These are phyloP conservation scores for Eublepharis macularius DNA, from an alignment of 2,113 vertebrate genomes.

Conservation along the genomic window DNA sequence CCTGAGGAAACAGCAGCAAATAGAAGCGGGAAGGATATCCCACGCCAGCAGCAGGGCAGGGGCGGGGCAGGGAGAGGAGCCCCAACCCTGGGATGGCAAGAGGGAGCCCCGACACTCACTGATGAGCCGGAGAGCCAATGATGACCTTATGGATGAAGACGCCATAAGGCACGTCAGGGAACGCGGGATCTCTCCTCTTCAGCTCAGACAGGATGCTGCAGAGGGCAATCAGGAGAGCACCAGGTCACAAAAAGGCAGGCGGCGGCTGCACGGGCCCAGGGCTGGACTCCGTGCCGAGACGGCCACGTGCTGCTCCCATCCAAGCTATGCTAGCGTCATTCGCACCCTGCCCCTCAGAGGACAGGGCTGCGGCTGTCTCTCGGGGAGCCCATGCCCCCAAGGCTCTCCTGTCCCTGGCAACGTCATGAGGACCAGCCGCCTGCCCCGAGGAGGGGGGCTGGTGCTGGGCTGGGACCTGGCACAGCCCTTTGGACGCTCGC, in stretches of 20 bases:
- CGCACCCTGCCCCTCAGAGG: too few relatives aligned
- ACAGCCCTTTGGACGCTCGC: too few relatives aligned
- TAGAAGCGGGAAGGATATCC: accelerated
- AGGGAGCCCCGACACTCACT: slow-evolving; percentile 71
- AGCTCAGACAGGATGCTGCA: slow-evolving; percentile 89
- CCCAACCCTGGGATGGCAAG: neutral
- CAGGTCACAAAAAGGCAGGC: neutral
- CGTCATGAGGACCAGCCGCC: too few relatives aligned
- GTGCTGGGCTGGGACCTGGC: too few relatives aligned
- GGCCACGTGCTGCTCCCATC: too few relatives aligned
- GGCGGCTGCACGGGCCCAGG: too few relatives aligned
- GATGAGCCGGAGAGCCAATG: slow-evolving; percentile 86
- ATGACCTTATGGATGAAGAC: slow-evolving; percentile 93
- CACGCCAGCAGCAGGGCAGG: neutral
- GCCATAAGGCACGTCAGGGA: slow-evolving; percentile 87
- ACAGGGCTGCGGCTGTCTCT: too few relatives aligned
- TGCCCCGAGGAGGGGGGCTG: too few relatives aligned
- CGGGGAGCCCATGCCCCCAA: too few relatives aligned
- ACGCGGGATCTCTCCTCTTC: slow-evolving; percentile 85
- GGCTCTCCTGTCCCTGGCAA: too few relatives aligned
- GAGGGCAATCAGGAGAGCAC: neutral
- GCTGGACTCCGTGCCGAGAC: too few relatives aligned
- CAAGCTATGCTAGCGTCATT: too few relatives aligned
- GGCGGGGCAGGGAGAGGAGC: neutral
- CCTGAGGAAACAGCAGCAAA: slow-evolving; percentile 21